Evolutionary conservation across 2,113 vertebrate genomes (phyloP).

Genomic region (Bos indicus): DNA sequence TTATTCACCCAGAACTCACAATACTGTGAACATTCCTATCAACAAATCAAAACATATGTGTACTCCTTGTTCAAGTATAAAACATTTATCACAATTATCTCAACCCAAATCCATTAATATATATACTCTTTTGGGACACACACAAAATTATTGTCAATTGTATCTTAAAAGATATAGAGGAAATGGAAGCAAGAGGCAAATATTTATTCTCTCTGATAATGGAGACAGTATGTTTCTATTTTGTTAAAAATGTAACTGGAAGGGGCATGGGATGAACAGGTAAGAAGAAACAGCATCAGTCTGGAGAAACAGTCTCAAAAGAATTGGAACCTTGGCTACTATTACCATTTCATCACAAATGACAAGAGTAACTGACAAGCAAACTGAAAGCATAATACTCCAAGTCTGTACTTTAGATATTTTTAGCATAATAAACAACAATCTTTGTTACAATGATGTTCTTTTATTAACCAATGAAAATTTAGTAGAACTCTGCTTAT

Average conservation of each 20-base stretch:
- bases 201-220: constrained; percentile 12
- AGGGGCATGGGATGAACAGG: neutral
- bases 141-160: constrained; percentile 1
- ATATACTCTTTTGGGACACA: neutral
- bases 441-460: neutral
- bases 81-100: constrained; percentile 31
- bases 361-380: neutral
- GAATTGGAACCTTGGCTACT: neutral
- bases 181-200: constrained; percentile 15
- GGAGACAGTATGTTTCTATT: neutral
- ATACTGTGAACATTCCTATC: neutral
- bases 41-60: constrained; percentile 20
- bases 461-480: neutral
- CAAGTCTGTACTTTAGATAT: neutral
- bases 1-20: neutral
- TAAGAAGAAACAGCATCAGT: neutral
- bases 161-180: neutral
- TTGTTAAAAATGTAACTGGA: neutral
- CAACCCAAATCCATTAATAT: neutral
- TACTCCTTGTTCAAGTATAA: neutral
- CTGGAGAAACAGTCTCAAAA: neutral
- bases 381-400: neutral
- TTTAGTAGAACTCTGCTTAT: neutral
- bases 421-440: neutral
- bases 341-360: neutral